These are phyloP conservation scores for Himantopus leucocephalus DNA, from an alignment of 2,113 vertebrate genomes.

Conservation along the genomic window DNA sequence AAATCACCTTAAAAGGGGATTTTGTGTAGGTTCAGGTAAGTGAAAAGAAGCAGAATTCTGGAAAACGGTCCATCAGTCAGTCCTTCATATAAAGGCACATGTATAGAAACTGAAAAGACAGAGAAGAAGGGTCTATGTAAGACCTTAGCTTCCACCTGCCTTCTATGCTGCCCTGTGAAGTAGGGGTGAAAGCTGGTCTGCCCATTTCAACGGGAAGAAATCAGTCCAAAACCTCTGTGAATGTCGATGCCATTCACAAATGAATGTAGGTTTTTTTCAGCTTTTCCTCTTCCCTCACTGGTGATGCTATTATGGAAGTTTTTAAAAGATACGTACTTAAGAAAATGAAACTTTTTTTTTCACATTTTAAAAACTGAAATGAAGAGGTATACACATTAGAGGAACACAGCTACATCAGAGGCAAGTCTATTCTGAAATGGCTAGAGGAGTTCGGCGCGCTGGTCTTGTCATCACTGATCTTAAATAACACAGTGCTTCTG, in stretches of 20 bases:
- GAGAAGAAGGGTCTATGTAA: background rate
- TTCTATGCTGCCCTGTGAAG: background rate
- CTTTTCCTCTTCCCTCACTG: background rate
- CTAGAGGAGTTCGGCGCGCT: background rate
- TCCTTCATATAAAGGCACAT: background rate
- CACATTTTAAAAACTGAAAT: background rate
- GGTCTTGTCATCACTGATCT: background rate
- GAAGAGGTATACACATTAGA: background rate
- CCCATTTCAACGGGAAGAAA: background rate
- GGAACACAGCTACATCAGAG: background rate
- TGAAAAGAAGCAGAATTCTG: background rate
- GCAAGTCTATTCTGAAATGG: background rate
- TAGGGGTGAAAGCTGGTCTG: background rate
- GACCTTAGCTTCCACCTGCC: background rate
- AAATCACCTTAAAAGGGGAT: background rate
- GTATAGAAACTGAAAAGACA: background rate
- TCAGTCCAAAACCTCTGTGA: background rate
- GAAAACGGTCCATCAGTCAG: background rate
- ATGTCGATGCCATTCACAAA: accelerated
- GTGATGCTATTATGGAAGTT: background rate
- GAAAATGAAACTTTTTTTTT: background rate
- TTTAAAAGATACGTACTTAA: background rate
- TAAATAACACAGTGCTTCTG: background rate
- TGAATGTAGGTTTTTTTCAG: accelerated
- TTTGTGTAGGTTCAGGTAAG: background rate